These are phyloP conservation scores for Phycodurus eques DNA, from an alignment of 2,113 vertebrate species.

Conservation along the genomic window DNA sequence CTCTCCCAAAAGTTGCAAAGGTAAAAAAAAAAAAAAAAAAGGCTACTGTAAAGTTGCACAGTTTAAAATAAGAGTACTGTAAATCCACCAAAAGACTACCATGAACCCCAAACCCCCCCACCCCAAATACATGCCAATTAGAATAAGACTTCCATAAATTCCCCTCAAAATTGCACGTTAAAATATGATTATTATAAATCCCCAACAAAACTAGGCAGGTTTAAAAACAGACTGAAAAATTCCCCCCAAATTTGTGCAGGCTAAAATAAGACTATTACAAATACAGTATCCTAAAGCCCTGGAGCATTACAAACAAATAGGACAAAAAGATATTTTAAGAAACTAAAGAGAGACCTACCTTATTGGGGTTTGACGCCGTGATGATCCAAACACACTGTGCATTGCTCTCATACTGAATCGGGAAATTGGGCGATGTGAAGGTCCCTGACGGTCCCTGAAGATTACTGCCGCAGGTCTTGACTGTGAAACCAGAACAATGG, in stretches of 20 bases:
- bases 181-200: too few relatives aligned
- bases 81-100: background rate
- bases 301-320: background rate
- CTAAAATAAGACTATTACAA: too few relatives aligned
- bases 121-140: too few relatives aligned
- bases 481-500: slow-evolving; percentile 50
- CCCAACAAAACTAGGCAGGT: too few relatives aligned
- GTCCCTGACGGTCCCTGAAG: slow-evolving; percentile 78
- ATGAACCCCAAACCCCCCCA: too few relatives aligned
- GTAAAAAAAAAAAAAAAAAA: background rate
- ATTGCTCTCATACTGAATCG: slow-evolving; percentile 81
- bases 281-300: background rate
- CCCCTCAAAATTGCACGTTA: too few relatives aligned
- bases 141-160: too few relatives aligned
- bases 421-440: slow-evolving; percentile 79
- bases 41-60: background rate
- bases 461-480: slow-evolving; percentile 80
- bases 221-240: too few relatives aligned
- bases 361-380: slow-evolving; percentile 78
- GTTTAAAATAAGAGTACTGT: background rate
- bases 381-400: slow-evolving; percentile 83
- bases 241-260: too few relatives aligned
- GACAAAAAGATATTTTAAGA: background rate
- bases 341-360: slow-evolving; percentile 56
- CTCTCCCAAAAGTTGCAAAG: background rate